Evolutionary conservation across 2,113 vertebrate species (phyloP).

Genomic region (Cephalopholis sonnerati): DNA sequence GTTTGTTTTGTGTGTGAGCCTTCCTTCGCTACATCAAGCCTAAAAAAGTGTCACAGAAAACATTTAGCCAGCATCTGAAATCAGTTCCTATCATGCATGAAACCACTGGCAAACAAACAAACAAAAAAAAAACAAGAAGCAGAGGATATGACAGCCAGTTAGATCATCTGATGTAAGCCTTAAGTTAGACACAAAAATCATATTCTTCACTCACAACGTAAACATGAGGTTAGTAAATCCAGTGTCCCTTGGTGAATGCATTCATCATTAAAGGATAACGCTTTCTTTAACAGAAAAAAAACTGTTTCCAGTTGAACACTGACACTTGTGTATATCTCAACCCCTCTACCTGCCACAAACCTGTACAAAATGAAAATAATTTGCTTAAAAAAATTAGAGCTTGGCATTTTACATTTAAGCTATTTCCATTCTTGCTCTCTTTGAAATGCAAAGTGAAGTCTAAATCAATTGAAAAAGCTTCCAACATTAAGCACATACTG

Average conservation of each 20-base stretch:
- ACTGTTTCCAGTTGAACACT: not conserved
- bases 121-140: not conserved
- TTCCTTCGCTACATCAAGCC: too few species aligned
- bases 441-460: slow-evolving; percentile 27
- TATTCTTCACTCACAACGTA: not conserved
- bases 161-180: not conserved
- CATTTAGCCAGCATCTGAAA: not conserved
- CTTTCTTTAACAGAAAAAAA: not conserved
- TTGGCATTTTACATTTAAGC: slow-evolving; percentile 31
- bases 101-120: not conserved
- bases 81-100: not conserved
- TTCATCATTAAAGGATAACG: not conserved
- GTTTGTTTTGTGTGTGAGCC: too few species aligned
- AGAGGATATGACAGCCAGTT: not conserved
- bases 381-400: slow-evolving; percentile 13
- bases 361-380: slow-evolving; percentile 8
- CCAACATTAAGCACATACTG: not conserved
- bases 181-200: not conserved
- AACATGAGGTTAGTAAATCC: not conserved
- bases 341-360: not conserved
- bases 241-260: not conserved
- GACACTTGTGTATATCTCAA: not conserved
- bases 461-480: slow-evolving; percentile 33
- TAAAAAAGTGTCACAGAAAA: slow-evolving; percentile 1
- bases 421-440: slow-evolving; percentile 17